phyloP scores from a whole-genome alignment of 2,113 vertebrate genomes.

The Odontesthes bonariensis region DNA sequence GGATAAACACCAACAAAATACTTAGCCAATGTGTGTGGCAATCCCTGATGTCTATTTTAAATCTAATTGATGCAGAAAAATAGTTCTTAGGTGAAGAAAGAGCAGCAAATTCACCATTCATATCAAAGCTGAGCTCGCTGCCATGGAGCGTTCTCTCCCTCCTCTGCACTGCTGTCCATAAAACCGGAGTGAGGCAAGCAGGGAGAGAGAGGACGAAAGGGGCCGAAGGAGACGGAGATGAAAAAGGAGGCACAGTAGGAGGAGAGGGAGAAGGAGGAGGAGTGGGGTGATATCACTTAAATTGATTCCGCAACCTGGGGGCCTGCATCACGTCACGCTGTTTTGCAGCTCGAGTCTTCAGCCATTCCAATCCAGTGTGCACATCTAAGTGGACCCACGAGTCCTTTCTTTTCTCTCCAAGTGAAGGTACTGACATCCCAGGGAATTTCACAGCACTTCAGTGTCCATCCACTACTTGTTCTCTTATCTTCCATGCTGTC shows the following conservation, averaged over 20 bases:
- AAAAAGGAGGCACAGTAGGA: constrained; percentile 51
- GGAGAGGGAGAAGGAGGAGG: constrained; percentile 48
- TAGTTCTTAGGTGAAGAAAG: constrained; percentile 29
- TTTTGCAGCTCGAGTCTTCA: constrained; percentile 42
- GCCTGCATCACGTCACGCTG: constrained; percentile 59
- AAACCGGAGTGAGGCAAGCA: constrained; percentile 16
- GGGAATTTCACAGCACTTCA: constrained; percentile 43
- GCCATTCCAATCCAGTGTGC: constrained; percentile 33
- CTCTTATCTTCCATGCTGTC: constrained; percentile 58
- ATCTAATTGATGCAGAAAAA: constrained; percentile 42
- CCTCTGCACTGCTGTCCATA: constrained; percentile 21
- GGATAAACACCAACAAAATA: neutral
- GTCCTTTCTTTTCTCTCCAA: constrained; percentile 29
- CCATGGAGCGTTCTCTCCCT: constrained; percentile 13
- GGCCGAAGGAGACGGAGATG: constrained; percentile 31
- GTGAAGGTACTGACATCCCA: constrained; percentile 39
- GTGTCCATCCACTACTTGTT: constrained; percentile 17
- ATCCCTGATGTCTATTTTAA: constrained; percentile 26
- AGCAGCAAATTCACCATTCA: constrained; percentile 34
- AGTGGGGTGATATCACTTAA: constrained; percentile 57
- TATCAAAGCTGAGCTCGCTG: constrained; percentile 7
- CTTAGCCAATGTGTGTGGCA: neutral
- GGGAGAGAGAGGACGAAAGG: constrained; percentile 13
- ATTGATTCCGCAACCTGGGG: constrained; percentile 69
- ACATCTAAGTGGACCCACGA: constrained; percentile 34